Conservation (phyloP, 2,113 vertebrate genomes). For the Gambusia affinis region DNA sequence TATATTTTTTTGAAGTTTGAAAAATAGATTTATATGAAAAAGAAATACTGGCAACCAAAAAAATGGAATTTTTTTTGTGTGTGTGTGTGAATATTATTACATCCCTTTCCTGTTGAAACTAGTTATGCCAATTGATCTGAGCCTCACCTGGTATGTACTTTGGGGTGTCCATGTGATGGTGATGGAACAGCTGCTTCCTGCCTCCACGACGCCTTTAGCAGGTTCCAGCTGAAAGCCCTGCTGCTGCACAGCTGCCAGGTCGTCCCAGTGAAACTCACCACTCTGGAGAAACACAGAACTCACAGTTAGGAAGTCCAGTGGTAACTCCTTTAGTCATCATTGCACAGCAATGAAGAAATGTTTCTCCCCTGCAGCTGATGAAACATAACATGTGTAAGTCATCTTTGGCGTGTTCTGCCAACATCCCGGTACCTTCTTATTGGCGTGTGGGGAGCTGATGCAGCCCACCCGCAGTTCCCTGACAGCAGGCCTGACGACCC, state of each 20-base stretch:
- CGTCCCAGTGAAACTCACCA: slow-evolving; percentile 83
- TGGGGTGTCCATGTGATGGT: slow-evolving; percentile 86
- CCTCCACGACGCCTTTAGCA: slow-evolving; percentile 74
- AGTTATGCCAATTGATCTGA: neutral
- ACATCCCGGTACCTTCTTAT: slow-evolving; percentile 83
- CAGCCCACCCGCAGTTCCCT: slow-evolving; percentile 87
- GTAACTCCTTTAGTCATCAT: neutral
- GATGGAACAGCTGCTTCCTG: slow-evolving; percentile 78
- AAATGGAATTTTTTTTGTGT: neutral
- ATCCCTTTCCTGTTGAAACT: neutral
- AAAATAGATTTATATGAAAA: neutral
- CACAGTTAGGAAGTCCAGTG: neutral
- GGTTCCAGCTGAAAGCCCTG: slow-evolving; percentile 85
- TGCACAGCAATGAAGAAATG: neutral
- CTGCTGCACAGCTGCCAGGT: slow-evolving; percentile 70
- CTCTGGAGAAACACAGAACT: slow-evolving; percentile 64
- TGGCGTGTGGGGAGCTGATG: slow-evolving; percentile 70
- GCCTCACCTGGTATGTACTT: slow-evolving; percentile 77
- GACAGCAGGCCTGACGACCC: slow-evolving; percentile 67
- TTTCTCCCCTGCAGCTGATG: neutral
- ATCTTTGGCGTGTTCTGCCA: neutral
- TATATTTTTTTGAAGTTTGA: neutral
- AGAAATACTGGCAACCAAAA: neutral
- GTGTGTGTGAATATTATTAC: neutral
- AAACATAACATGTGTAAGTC: neutral